phyloP scores from a whole-genome alignment of 2,113 vertebrate species.

The Recurvirostra avosetta region DNA sequence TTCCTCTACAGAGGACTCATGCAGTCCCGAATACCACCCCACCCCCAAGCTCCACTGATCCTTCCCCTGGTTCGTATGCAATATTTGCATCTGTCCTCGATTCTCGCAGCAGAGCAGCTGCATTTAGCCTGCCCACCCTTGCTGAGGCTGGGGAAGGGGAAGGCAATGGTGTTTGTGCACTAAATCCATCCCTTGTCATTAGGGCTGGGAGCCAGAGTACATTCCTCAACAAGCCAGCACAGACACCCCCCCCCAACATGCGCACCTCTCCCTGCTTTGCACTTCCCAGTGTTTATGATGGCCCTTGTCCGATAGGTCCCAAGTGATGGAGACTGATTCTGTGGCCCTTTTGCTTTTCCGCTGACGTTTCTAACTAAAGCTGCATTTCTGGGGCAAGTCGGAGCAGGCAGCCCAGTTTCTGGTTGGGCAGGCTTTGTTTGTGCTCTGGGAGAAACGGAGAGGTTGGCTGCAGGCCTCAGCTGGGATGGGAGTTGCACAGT shows the following conservation, averaged over 20 bases:
- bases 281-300: not conserved
- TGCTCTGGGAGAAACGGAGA: not conserved
- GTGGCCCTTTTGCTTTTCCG: not conserved
- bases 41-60: not conserved
- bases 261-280: not conserved
- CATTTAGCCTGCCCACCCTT: not conserved
- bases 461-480: not conserved
- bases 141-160: not conserved
- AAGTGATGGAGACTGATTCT: not conserved
- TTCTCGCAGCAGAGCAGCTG: not conserved
- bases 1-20: not conserved
- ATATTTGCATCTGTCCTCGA: not conserved
- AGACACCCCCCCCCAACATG: not conserved
- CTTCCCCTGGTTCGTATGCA: not conserved
- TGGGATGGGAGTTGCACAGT: constrained; percentile 31
- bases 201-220: not conserved
- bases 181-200: not conserved
- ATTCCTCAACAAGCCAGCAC: not conserved
- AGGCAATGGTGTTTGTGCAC: not conserved
- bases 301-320: not conserved
- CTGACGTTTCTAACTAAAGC: constrained; percentile 15
- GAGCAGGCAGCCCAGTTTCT: constrained; percentile 65
- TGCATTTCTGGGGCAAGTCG: constrained; percentile 49
- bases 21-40: not conserved
- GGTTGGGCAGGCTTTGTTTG: constrained; percentile 69